Evolutionary conservation across 2,888 invertebrate species (phyloP).

Genomic region (Xanthia togata): DNA sequence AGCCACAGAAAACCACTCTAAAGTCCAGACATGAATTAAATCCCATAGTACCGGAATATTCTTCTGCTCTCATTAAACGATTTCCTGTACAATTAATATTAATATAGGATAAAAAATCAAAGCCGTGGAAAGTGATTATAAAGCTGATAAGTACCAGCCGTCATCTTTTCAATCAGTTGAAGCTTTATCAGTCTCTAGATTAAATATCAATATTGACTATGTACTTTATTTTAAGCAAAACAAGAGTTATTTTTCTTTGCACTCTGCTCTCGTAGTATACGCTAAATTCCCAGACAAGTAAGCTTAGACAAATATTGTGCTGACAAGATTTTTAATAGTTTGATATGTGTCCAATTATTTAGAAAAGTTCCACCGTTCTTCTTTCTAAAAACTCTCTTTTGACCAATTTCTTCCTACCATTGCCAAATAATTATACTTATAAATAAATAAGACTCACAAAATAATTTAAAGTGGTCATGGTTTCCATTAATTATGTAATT

Average conservation of each 20-base stretch:
- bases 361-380: background rate
- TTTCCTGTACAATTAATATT: constrained; percentile 44
- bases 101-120: constrained; percentile 36
- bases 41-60: constrained; percentile 9
- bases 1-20: background rate
- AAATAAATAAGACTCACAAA: constrained; percentile 43
- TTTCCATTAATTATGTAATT: constrained; percentile 64
- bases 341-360: background rate
- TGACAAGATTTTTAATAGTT: constrained; percentile 19
- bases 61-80: constrained; percentile 15
- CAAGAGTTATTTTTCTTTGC: constrained; percentile 23
- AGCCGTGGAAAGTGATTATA: constrained; percentile 45
- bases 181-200: constrained; percentile 40
- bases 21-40: constrained; percentile 18
- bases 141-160: constrained; percentile 48
- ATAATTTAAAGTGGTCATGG: constrained; percentile 58
- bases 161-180: constrained; percentile 54
- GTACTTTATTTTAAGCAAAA: background rate
- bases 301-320: constrained; percentile 24
- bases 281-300: constrained; percentile 45
- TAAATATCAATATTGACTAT: constrained; percentile 6
- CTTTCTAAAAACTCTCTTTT: constrained; percentile 6
- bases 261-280: constrained; percentile 34
- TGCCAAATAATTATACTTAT: constrained; percentile 15
- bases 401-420: background rate